A percentile compares a stretch with the other conserved stretches of the same genome.
Evolutionary conservation across 2,113 vertebrate species (phyloP).

Genomic region (Aegypius monachus): DNA sequence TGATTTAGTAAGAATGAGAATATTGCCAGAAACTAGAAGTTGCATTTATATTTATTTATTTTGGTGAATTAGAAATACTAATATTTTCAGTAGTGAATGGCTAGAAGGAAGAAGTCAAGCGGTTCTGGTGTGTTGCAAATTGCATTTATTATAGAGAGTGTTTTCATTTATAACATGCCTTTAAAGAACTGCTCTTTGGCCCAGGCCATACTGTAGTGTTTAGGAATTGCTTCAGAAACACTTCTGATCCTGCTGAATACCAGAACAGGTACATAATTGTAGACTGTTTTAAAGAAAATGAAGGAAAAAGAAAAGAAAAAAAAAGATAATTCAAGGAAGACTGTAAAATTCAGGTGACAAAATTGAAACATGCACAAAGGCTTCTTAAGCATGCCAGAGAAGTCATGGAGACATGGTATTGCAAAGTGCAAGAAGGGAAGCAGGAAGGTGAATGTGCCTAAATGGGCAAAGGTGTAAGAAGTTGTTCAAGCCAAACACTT

Average conservation of each 20-base stretch:
- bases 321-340: background rate
- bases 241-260: background rate
- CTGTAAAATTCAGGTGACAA: background rate
- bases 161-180: background rate
- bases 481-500: background rate
- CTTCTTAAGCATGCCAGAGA: background rate
- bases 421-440: background rate
- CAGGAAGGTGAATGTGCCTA: background rate
- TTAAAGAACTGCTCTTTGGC: slow-evolving; percentile 15
- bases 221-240: background rate
- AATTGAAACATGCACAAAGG: background rate
- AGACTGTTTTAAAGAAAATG: background rate
- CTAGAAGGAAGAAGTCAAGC: slow-evolving; percentile 29
- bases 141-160: background rate
- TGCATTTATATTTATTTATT: slow-evolving; percentile 15
- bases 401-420: background rate
- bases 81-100: slow-evolving; percentile 23
- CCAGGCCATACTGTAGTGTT: background rate
- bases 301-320: background rate
- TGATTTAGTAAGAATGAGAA: background rate
- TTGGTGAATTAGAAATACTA: slow-evolving; percentile 42
- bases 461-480: background rate
- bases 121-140: background rate
- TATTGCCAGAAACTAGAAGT: background rate
- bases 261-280: background rate